Conservation (phyloP, 2,797 vertebrate species). For the Potorous gilbertii region DNA sequence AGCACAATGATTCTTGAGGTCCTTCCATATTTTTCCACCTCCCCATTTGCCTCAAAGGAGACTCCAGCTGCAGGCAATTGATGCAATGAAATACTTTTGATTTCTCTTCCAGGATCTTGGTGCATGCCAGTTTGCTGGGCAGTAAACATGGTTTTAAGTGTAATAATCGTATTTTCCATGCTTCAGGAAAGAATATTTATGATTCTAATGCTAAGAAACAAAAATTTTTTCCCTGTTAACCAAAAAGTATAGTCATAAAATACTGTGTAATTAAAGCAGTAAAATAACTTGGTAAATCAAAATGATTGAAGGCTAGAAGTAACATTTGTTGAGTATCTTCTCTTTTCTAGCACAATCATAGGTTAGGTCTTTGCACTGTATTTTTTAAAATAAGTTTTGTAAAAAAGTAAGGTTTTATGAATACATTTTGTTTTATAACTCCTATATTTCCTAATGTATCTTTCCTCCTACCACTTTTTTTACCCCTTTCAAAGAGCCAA, state of each 20-base stretch:
- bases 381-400: background rate
- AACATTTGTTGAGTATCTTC: background rate
- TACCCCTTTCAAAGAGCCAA: background rate
- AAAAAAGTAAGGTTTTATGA: background rate
- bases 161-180: conserved; percentile 66
- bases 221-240: conserved; percentile 25
- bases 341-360: background rate
- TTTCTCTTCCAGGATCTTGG: conserved; percentile 59
- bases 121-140: conserved; percentile 60
- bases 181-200: conserved; percentile 58
- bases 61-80: conserved; percentile 73
- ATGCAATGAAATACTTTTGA: conserved; percentile 62
- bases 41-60: conserved; percentile 63
- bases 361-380: background rate
- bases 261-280: background rate
- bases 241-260: background rate
- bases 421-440: background rate
- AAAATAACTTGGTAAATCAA: background rate
- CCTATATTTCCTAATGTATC: background rate
- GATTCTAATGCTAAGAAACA: conserved; percentile 18
- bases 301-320: background rate
- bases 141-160: conserved; percentile 66
- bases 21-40: conserved; percentile 57
- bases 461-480: background rate
- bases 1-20: conserved; percentile 55